Base-by-base conservation (phyloP, 2,797 vertebrate genomes). In the Sebastes cheni region DNA sequence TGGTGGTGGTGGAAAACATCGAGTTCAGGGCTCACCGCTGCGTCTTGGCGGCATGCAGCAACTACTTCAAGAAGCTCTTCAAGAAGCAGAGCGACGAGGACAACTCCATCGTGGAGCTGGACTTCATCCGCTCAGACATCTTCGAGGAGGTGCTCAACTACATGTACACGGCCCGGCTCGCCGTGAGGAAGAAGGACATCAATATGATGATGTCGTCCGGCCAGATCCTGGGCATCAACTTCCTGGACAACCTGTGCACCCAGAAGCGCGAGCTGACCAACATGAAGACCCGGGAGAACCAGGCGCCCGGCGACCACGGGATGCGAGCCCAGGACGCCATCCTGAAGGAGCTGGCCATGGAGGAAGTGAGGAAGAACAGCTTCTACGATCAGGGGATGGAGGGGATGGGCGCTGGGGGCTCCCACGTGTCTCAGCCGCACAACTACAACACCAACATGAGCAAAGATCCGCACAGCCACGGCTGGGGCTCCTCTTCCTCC, bases 171-270 rank as follows among this genome's bases (percentile, higher is more conserved):
- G 97, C 98, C 9, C 94, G 98, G 87, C 97, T 99, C 82, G 97
- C 97, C 0, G 98, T 99, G 67, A 96, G 98, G 86, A 98, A 98
- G 88, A 98, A 99, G 92, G 98, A 99, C 91, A 97, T 99, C 77
- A 98, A 99, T 82, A 93, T 99, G 93, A 98, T 99, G 97, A 98
- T 99, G 97, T 98, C 97, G 0, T 98, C 97, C 0, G 98, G 97
- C 5, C 98, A 99, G 91, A 98, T 98, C 70, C 95, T 99, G 0
- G 98, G 98, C 2, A 98, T 99, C 93, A 95, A 97, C 64, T 99
- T 99, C 94, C 92, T 99, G 87, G 98, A 99, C 86, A 98, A 98
- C 91, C 96, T 99, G 71, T 99, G 97, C 92, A 96, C 97, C 81
- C 97, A 99, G 84, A 99, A 99, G 64, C 97, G 98, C 0, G 98